Conservation (phyloP, 92 coral and sea anemone species). For the Nematostella vectensis region DNA sequence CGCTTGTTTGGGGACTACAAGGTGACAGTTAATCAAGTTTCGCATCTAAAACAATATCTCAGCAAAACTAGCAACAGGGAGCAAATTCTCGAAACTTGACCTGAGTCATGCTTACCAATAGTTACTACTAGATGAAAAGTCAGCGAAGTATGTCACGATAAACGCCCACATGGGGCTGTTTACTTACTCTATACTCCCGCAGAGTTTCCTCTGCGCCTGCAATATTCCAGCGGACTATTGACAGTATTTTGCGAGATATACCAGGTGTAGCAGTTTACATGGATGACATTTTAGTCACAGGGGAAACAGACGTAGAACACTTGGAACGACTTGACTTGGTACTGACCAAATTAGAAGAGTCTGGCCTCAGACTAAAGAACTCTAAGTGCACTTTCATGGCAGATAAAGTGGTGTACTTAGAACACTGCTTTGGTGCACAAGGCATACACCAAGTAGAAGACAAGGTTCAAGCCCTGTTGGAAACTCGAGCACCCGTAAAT, state of each 20-base stretch:
- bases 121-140: conserved; percentile 21
- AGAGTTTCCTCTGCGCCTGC: conserved; percentile 23
- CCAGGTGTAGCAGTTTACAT: conserved; percentile 18
- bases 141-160: conserved; percentile 19
- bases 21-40: conserved; percentile 39
- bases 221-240: conserved; percentile 18
- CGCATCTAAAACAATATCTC: conserved; percentile 34
- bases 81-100: conserved; percentile 18
- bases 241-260: conserved; percentile 5
- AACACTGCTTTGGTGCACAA: conserved; percentile 13
- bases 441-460: conserved; percentile 4
- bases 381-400: conserved; percentile 26
- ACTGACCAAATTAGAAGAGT: conserved; percentile 21
- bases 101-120: conserved; percentile 46
- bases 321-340: conserved; percentile 1
- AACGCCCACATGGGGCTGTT: conserved; percentile 17
- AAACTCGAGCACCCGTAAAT: conserved; percentile 25
- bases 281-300: conserved; percentile 27
- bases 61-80: conserved; percentile 18
- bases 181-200: conserved; percentile 14
- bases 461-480: conserved; percentile 24
- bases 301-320: conserved; percentile 17
- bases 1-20: conserved; percentile 54
- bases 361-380: conserved; percentile 30
- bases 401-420: conserved; percentile 20